Evolutionary conservation across 1,140 invertebrate species (phyloP), one percentile per base, ranked within the genome.

Genomic region (Lanistes nyassanus): DNA sequence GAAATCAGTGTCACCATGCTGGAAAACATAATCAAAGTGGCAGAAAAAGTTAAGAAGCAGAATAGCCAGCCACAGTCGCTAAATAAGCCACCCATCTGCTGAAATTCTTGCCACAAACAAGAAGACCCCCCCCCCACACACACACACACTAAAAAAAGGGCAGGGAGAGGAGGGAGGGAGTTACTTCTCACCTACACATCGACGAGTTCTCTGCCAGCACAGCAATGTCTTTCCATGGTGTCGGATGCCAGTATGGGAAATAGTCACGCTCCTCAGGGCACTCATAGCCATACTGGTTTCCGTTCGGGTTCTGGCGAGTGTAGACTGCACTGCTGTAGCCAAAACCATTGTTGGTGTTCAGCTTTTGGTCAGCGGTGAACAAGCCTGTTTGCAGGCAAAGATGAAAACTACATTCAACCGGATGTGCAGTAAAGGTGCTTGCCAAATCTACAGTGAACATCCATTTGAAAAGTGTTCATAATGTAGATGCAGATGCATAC

Each of bases 221-320:
- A 70, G 87, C 87, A 67, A 89, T 87, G 78, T 89, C 88, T 51
- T 80, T 84, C 88, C 88, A 89, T 7, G 83, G 85, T 9, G 85
- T 84, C 2, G 87, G 87, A 64, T 89, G 86, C 88, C 88, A 89
- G 77, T 89, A 89, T 3, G 88, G 88, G 73, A 84, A 89, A 67
- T 89, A 86, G 79, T 89, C 88, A 58, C 88, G 72, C 74, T 89
- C 88, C 69, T 89, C 88, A n/a, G 88, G 87, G 74, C 88, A 89
- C 77, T 89, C 88, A 74, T 89, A 89, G 21, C 87, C 88, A 79
- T 83, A 82, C 19, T 83, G 79, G 62, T 84, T 85, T 26, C 87
- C 88, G 65, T 84, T 84, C 5, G 83, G 82, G 75, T 89, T 89
- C 76, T 89, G 87, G 55, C 88, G 69, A 3, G 88, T 89, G 76